Evolutionary conservation across 2,113 vertebrate species (phyloP).

Genomic region (Leptosomus discolor): DNA sequence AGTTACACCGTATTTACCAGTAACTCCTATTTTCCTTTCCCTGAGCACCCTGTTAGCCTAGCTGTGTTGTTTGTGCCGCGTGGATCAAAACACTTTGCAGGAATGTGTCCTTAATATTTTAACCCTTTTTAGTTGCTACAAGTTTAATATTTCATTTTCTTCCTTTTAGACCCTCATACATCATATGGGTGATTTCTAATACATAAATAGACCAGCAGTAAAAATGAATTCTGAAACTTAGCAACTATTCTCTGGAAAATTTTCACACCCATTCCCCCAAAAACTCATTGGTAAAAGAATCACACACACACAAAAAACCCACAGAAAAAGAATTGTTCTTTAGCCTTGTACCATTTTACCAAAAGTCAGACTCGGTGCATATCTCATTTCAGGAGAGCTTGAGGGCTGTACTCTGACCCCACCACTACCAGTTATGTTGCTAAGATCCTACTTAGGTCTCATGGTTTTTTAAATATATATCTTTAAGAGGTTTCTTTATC

Average conservation of each 20-base stretch:
- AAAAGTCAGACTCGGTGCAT: not conserved
- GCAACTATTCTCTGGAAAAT: not conserved
- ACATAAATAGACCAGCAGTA: not conserved
- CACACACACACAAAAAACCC: not conserved
- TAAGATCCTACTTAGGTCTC: not conserved
- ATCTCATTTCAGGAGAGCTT: not conserved
- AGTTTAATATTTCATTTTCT: not conserved
- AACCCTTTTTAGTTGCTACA: not conserved
- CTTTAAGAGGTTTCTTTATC: not conserved
- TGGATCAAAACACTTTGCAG: not conserved
- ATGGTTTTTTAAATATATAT: not conserved
- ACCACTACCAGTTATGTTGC: not conserved
- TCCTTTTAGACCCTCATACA: not conserved
- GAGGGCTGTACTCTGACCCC: not conserved
- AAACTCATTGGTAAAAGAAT: not conserved
- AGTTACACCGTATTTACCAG: not conserved
- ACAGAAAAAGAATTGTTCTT: not conserved
- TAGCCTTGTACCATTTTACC: not conserved
- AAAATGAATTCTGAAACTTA: not conserved
- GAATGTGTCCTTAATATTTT: not conserved
- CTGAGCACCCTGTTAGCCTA: not conserved
- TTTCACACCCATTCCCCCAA: not conserved
- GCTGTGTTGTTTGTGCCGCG: too few species aligned
- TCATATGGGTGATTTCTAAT: not conserved
- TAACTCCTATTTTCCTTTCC: not conserved